A percentile compares a stretch with the other conserved stretches of the same genome.
phyloP scores from a whole-genome alignment of 2,888 invertebrate species.

The Drosophila histrio region DNA sequence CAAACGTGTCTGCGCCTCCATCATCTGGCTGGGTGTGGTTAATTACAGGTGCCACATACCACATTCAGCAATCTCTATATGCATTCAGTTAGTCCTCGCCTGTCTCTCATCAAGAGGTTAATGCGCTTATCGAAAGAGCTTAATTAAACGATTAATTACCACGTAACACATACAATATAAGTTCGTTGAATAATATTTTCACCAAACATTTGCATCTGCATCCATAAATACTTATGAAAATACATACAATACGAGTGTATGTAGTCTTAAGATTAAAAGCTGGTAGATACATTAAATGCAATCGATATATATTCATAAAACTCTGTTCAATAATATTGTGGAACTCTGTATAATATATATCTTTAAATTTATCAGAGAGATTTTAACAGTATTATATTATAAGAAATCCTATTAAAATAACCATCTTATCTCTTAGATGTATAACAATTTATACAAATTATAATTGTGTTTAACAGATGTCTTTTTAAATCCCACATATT shows the following conservation, averaged over 20 bases:
- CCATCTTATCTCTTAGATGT: too few species aligned
- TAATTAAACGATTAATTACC: slow-evolving; percentile 48
- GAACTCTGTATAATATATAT: too few species aligned
- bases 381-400: too few species aligned
- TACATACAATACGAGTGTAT: not conserved
- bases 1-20: slow-evolving; percentile 26
- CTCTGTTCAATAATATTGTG: too few species aligned
- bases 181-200: slow-evolving; percentile 1
- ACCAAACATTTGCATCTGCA: slow-evolving; percentile 24
- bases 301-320: not conserved
- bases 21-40: slow-evolving; percentile 26
- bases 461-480: not conserved
- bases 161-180: not conserved
- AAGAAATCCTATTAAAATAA: too few species aligned
- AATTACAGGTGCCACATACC: slow-evolving; percentile 41
- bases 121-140: slow-evolving; percentile 53
- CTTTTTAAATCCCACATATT: too few species aligned
- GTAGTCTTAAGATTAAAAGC: not conserved
- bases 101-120: slow-evolving; percentile 34
- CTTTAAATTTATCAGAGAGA: too few species aligned
- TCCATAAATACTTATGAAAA: not conserved
- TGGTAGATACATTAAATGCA: not conserved
- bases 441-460: not conserved
- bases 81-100: not conserved
- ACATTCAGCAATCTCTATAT: slow-evolving; percentile 15